Conservation (phyloP, 1,140 invertebrate genomes). For the Drosophila pachea region DNA sequence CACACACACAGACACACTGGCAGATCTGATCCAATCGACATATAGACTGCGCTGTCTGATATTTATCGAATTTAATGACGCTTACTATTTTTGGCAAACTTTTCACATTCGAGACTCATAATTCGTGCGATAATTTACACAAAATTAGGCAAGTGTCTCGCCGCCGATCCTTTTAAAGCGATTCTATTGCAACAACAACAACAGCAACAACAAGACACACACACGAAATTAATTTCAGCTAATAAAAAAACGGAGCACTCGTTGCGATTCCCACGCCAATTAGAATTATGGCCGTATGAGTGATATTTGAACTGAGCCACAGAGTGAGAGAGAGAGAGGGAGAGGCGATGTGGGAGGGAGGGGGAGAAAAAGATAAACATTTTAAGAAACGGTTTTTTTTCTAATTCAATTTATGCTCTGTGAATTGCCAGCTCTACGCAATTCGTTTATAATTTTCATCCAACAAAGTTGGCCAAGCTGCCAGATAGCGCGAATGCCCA, state of each 20-base stretch:
- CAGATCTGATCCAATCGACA: conserved; percentile 16
- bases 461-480: conserved; percentile 36
- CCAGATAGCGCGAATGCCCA: conserved; percentile 26
- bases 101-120: conserved; percentile 74
- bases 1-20: conserved; percentile 1
- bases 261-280: conserved; percentile 68
- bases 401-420: conserved; percentile 63
- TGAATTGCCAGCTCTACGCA: conserved; percentile 42
- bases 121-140: conserved; percentile 77
- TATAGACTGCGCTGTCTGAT: conserved; percentile 44
- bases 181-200: conserved; percentile 16
- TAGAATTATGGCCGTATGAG: conserved; percentile 52
- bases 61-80: conserved; percentile 65
- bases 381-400: conserved; percentile 28
- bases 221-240: conserved; percentile 4
- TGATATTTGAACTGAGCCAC: conserved; percentile 31
- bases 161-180: conserved; percentile 68
- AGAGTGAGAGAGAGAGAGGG: conserved; percentile 5
- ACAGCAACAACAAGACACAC: too few species aligned
- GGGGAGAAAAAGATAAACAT: conserved; percentile 1
- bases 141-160: conserved; percentile 76
- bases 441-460: conserved; percentile 34
- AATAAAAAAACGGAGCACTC: conserved; percentile 41
- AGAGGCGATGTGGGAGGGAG: conserved; percentile 1
- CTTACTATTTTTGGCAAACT: conserved; percentile 70